Base-by-base conservation (phyloP, 2,113 vertebrate species). In the Zosterops borbonicus region DNA sequence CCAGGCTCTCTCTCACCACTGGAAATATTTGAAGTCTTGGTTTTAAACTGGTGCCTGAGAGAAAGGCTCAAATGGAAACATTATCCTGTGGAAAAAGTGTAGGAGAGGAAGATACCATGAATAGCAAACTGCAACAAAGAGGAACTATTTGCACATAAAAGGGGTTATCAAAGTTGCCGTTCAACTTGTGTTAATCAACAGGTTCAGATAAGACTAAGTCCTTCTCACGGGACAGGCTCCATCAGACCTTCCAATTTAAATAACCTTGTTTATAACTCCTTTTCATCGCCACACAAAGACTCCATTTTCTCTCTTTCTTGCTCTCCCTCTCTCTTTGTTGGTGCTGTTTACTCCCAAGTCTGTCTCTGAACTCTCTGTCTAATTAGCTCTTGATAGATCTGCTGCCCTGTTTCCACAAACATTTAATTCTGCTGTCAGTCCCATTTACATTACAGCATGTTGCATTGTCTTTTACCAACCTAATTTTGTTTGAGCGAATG, bases 321-420 rank as follows among this genome's bases (percentile, higher is more conserved):
- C 77, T 92, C 94, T 92, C 95, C 87, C 94, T 73, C 94, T 89
- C 94, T 96, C 97, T 98, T 97, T 97, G 93, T 97, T 96, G 95
- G 88, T 97, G 96, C 94, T 98, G 90, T 98, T 98, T 98, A 97
- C 97, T 98, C 97, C 96, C 93, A 94, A 97, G 95, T 83, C 97
- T 97, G 96, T 92, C 92, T 98, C 96, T 92, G 93, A 98, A 96
- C 97, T 97, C 97, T 97, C 97, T 97, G 97, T 97, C 98, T 98
- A 98, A 98, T 98, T 98, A 98, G 98, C 96, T 98, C 97, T 97
- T 98, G 98, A 98, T 98, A 98, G 98, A 98, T 98, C 97, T 90
- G 86, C 97, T 98, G 97, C 98, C 97, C 94, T 98, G 96, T 98
- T 98, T 98, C 97, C 97, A 98, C 97, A 98, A 98, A 98, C 98